Percentiles rank a stretch among this genome's conserved stretches.
These are phyloP conservation scores for Ailurus styani DNA, from an alignment of 2,113 vertebrate species.

Conservation along the genomic window DNA sequence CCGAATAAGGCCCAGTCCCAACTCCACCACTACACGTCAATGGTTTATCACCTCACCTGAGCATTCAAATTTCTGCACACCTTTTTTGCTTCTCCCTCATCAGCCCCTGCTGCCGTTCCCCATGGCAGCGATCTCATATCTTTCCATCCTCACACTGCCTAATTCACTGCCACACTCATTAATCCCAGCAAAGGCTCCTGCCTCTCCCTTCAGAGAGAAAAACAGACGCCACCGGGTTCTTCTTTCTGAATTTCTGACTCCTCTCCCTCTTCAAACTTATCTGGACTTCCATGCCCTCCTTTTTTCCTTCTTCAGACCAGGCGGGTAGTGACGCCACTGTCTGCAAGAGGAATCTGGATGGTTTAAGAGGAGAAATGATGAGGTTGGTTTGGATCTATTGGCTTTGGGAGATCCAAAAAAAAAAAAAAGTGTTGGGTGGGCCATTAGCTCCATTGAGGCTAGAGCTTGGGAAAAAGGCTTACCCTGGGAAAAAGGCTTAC, in stretches of 20 bases:
- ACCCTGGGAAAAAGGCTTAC: not conserved
- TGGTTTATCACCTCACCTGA: not conserved
- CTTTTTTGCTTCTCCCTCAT: not conserved
- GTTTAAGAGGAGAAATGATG: not conserved
- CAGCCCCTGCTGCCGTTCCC: not conserved
- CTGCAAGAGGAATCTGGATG: not conserved
- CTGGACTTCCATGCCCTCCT: not conserved
- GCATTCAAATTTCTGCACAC: not conserved
- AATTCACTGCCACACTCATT: not conserved
- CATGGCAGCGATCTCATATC: not conserved
- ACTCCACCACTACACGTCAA: too few species aligned
- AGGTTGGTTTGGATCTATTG: not conserved
- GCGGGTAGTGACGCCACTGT: not conserved
- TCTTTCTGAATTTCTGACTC: not conserved
- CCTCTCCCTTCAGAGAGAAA: not conserved
- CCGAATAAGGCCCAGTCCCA: not conserved
- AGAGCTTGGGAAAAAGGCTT: not conserved
- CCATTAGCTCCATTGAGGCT: not conserved
- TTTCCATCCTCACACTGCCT: not conserved
- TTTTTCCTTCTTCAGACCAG: not conserved
- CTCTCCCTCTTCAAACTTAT: not conserved
- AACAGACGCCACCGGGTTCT: not conserved
- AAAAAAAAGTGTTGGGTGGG: not conserved
- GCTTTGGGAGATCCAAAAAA: not conserved
- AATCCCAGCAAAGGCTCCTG: too few species aligned